These are phyloP conservation scores for Alligator sinensis DNA, from an alignment of 2,113 vertebrate species.

Conservation along the genomic window DNA sequence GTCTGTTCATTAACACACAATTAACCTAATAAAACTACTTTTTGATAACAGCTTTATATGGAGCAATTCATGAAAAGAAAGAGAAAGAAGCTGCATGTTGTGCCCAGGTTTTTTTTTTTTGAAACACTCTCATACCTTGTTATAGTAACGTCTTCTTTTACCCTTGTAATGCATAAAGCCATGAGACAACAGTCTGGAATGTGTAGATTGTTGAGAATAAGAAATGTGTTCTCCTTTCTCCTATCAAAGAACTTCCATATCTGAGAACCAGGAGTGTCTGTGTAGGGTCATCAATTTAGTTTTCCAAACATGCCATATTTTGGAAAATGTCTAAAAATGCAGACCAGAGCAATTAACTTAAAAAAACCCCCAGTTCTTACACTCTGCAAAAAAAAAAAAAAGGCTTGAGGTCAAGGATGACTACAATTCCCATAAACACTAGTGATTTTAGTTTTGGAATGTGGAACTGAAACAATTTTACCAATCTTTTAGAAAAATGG, in stretches of 20 bases:
- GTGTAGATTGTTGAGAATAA: background rate
- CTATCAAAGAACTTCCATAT: background rate
- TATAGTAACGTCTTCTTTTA: background rate
- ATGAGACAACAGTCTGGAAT: background rate
- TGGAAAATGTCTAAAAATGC: background rate
- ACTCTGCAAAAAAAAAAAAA: background rate
- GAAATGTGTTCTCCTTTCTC: background rate
- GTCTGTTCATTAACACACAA: background rate
- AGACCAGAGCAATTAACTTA: constrained; percentile 7
- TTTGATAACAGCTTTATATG: background rate
- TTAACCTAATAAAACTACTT: background rate
- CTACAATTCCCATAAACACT: background rate
- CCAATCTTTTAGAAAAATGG: background rate
- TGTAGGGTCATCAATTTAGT: background rate
- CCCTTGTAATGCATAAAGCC: background rate
- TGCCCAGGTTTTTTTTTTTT: background rate
- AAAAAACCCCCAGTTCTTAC: background rate
- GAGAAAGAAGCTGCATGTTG: background rate
- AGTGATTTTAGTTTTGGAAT: background rate
- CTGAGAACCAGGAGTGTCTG: background rate
- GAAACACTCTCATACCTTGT: background rate
- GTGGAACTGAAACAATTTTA: background rate
- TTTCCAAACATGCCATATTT: background rate
- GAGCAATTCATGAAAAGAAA: too few relatives aligned
- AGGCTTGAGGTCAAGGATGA: background rate